A percentile compares a stretch with the other conserved stretches of the same genome.
phyloP scores from a whole-genome alignment of 2,113 vertebrate species.

The Helogale parvula region DNA sequence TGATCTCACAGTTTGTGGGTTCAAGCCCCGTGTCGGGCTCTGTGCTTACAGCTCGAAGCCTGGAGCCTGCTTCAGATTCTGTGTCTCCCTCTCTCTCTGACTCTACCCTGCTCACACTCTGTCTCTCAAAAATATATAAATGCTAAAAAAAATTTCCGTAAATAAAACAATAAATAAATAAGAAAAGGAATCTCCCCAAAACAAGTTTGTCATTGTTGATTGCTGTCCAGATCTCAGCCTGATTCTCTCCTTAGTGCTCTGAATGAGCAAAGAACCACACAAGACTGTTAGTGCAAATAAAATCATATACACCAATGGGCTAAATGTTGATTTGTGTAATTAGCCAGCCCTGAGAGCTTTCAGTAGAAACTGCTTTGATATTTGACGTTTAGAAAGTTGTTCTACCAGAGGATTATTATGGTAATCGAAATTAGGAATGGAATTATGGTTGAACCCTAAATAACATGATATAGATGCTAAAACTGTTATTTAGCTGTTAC shows the following conservation, averaged over 20 bases:
- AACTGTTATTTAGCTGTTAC: constrained; percentile 59
- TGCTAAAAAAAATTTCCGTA: no score
- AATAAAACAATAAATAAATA: not conserved
- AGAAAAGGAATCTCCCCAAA: not conserved
- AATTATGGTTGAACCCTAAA: constrained; percentile 53
- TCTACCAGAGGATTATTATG: constrained; percentile 45
- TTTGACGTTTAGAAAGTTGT: constrained; percentile 48
- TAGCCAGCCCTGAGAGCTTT: not conserved
- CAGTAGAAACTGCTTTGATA: constrained; percentile 56
- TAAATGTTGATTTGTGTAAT: constrained; percentile 33
- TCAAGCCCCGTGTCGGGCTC: no score
- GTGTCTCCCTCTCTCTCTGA: no score
- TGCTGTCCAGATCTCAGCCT: not conserved
- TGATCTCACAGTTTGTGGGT: no score
- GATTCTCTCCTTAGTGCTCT: not conserved
- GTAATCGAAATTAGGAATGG: constrained; percentile 57
- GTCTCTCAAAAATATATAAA: no score
- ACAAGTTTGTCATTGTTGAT: not conserved
- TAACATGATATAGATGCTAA: not conserved
- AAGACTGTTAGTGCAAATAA: not conserved
- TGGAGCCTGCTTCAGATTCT: no score
- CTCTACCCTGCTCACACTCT: no score
- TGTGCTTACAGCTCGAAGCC: no score
- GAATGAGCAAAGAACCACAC: not conserved
- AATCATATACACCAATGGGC: not conserved